phyloP scores from a whole-genome alignment of 2,113 vertebrate genomes.

The Psittacus erithacus region DNA sequence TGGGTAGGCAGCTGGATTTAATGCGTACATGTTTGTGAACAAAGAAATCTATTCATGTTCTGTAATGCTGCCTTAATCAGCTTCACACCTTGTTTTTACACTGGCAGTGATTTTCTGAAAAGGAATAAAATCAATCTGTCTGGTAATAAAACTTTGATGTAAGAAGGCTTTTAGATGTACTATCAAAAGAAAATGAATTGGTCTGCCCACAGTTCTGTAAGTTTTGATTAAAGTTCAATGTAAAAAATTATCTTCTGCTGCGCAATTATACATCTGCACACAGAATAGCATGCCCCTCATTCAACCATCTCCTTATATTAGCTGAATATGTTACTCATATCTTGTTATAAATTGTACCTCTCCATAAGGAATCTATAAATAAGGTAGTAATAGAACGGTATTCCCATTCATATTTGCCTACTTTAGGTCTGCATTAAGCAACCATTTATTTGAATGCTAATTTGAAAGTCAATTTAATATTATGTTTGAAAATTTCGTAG shows the following conservation, averaged over 20 bases:
- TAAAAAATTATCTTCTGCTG: neutral
- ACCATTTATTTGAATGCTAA: conserved; percentile 25
- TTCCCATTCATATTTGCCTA: neutral
- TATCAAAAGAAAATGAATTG: neutral
- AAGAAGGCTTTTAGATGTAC: neutral
- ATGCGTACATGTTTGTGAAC: neutral
- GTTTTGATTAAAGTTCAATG: neutral
- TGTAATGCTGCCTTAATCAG: neutral
- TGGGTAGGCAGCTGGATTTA: neutral
- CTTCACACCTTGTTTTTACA: neutral
- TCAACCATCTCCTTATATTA: neutral
- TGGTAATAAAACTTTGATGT: neutral
- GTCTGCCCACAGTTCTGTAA: neutral
- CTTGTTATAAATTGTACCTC: neutral
- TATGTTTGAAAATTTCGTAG: conserved; percentile 9
- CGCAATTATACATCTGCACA: neutral
- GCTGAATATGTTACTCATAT: neutral
- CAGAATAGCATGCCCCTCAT: neutral
- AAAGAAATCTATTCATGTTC: neutral
- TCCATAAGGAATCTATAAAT: neutral
- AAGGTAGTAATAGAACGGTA: neutral
- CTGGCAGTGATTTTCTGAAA: neutral
- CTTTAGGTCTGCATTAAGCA: neutral
- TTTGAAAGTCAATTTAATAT: conserved; percentile 1
- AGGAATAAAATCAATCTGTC: neutral